These are phyloP conservation scores for Mizuhopecten yessoensis DNA, from an alignment of 1,140 invertebrate species.

Conservation along the genomic window DNA sequence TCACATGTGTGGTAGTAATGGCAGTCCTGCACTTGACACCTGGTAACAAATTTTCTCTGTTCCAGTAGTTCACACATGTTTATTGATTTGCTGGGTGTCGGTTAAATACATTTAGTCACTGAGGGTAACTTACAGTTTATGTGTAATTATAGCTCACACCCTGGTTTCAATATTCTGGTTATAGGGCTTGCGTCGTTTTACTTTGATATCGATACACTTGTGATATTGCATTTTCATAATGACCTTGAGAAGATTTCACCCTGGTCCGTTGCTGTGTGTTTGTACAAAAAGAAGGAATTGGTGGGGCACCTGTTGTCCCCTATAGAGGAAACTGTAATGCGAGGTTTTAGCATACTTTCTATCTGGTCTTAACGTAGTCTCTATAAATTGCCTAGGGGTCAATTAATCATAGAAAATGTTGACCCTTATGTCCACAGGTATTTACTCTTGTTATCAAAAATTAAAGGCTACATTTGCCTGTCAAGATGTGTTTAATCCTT, in stretches of 20 bases:
- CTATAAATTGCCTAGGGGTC: slow-evolving; percentile 13
- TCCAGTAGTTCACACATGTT: too few species aligned
- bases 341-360: neutral
- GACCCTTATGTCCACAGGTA: neutral
- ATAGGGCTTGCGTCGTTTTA: too few species aligned
- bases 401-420: slow-evolving; percentile 11
- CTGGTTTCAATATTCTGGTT: too few species aligned
- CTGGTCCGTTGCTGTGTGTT: neutral
- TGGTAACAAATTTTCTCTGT: too few species aligned
- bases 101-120: too few species aligned
- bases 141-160: too few species aligned
- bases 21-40: too few species aligned
- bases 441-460: slow-evolving; percentile 35
- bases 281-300: neutral
- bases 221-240: neutral
- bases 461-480: slow-evolving; percentile 33
- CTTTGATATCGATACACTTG: too few species aligned
- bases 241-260: neutral
- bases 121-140: too few species aligned
- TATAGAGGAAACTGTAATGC: neutral
- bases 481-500: slow-evolving; percentile 20
- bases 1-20: too few species aligned
- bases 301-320: neutral
- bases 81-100: too few species aligned
- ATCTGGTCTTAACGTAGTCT: neutral